Percentiles rank a stretch among this genome's conserved stretches.
Evolutionary conservation across 37 sponge, comb jelly and placozoan species (phyloP).

Genomic region (Beroe forskalii): DNA sequence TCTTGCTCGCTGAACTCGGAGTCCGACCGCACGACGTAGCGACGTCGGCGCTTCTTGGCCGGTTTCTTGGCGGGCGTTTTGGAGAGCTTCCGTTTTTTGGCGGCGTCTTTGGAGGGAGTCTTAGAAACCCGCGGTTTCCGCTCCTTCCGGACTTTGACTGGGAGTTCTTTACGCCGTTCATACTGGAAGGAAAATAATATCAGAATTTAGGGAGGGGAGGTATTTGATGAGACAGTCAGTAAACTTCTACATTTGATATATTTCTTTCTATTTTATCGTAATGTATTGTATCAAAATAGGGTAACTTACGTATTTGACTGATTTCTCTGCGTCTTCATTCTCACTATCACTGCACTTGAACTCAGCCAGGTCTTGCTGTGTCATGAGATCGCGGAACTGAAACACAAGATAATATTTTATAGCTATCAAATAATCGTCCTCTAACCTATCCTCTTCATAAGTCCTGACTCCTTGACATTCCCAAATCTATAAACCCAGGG

Average conservation of each 20-base stretch:
- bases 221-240: too few relatives aligned
- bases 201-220: too few relatives aligned
- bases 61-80: slow-evolving; percentile 1
- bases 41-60: background rate
- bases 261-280: too few relatives aligned
- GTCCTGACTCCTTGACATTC: too few relatives aligned
- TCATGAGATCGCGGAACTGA: slow-evolving; percentile 66
- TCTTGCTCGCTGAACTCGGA: slow-evolving; percentile 53
- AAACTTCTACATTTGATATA: too few relatives aligned
- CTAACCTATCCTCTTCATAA: too few relatives aligned
- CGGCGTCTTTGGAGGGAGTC: slow-evolving; percentile 10
- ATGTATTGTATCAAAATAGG: too few relatives aligned
- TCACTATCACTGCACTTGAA: slow-evolving; percentile 59
- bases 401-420: background rate
- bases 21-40: slow-evolving; percentile 32
- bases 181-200: slow-evolving; percentile 57
- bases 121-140: slow-evolving; percentile 46
- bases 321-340: slow-evolving; percentile 27
- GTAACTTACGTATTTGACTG: slow-evolving; percentile 55
- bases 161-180: slow-evolving; percentile 43
- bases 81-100: background rate
- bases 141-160: slow-evolving; percentile 28
- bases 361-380: slow-evolving; percentile 58
- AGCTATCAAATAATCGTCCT: too few relatives aligned
- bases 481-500: too few relatives aligned